These are phyloP conservation scores for Eupithecia subfuscata DNA, from an alignment of 2,888 invertebrate species.

Conservation along the genomic window DNA sequence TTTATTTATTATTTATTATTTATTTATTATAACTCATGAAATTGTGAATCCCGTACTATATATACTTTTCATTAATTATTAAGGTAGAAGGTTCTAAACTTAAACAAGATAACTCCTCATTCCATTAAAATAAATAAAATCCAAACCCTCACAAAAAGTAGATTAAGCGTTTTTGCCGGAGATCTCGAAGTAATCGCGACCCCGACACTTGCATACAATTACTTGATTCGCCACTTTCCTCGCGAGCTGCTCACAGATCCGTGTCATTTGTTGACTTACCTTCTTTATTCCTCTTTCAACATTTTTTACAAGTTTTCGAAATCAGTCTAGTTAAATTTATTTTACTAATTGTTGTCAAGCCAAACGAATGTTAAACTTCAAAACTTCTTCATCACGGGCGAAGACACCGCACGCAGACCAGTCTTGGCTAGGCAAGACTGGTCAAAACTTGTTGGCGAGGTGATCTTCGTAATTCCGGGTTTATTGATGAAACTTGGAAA, in stretches of 20 bases:
- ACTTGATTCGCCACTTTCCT: slow-evolving; percentile 60
- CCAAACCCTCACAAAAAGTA: not conserved
- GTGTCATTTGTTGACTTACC: not conserved
- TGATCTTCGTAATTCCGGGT: not conserved
- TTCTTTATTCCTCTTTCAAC: not conserved
- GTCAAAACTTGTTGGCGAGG: not conserved
- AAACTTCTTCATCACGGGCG: not conserved
- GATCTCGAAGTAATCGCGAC: slow-evolving; percentile 41
- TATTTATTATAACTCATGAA: too few relatives aligned
- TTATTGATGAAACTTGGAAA: not conserved
- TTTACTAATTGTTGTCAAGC: too few relatives aligned
- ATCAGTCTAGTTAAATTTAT: not conserved
- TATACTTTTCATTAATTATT: not conserved
- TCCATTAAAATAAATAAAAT: not conserved
- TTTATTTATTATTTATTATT: too few relatives aligned
- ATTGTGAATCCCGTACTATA: not conserved
- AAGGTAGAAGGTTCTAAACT: not conserved
- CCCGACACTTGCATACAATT: slow-evolving; percentile 60
- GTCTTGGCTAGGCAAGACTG: not conserved
- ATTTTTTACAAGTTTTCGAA: not conserved
- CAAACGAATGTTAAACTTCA: not conserved
- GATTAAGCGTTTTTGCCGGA: not conserved
- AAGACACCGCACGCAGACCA: not conserved
- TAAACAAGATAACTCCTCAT: not conserved
- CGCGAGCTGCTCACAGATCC: not conserved